phyloP scores from a whole-genome alignment of 2,113 vertebrate species.

The Cyphomyrus plagiostoma region DNA sequence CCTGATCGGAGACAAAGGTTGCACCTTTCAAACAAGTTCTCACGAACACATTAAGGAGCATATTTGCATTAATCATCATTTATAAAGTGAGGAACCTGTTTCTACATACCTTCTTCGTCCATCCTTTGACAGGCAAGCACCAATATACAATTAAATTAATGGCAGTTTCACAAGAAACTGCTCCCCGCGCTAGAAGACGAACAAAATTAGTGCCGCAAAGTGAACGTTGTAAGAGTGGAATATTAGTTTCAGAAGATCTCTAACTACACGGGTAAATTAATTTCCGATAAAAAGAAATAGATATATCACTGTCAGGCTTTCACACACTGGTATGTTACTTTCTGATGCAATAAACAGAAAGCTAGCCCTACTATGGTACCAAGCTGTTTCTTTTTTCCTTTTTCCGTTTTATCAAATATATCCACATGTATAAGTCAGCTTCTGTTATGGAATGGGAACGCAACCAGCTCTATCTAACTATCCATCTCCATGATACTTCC shows the following conservation, averaged over 20 bases:
- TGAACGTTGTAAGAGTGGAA: not conserved
- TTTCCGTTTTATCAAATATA: not conserved
- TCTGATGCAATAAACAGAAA: slow-evolving; percentile 23
- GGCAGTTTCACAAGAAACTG: not conserved
- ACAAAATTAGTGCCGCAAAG: not conserved
- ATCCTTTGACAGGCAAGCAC: not conserved
- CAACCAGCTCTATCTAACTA: not conserved
- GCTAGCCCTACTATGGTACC: not conserved
- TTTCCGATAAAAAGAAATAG: not conserved
- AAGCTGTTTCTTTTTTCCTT: not conserved
- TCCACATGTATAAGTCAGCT: not conserved
- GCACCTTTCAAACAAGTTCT: not conserved
- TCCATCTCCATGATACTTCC: not conserved
- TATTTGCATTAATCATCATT: not conserved
- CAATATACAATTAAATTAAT: not conserved
- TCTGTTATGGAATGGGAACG: not conserved
- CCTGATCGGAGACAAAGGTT: not conserved
- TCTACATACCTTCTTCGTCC: slow-evolving; percentile 4
- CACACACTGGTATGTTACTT: slow-evolving; percentile 7
- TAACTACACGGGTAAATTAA: not conserved
- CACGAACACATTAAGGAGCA: not conserved
- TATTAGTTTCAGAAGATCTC: not conserved
- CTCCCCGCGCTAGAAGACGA: not conserved
- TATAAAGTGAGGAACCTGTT: not conserved
- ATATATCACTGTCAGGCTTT: not conserved